Evolutionary conservation across 1,140 invertebrate species (phyloP), one percentile per base, ranked within the genome.

Genomic region (Eubasilissa regina): DNA sequence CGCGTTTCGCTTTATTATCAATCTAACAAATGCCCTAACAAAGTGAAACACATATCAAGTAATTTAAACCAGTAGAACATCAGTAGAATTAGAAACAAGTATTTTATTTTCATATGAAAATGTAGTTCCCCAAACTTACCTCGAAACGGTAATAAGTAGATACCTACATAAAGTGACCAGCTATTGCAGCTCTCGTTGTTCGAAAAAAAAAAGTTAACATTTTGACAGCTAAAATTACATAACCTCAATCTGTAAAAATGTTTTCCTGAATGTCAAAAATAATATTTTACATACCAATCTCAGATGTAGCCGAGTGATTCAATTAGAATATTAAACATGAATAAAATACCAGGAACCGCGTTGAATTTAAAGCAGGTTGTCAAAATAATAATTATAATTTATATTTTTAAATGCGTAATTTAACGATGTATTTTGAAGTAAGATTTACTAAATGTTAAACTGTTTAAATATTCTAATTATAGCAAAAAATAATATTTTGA

Each of bases 301-400:
- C 4, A 35, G 0, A 62, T 62, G 17, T 62, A 1, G 12, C 17
- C 58, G 8, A 17, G 4, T 21, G 58, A 6, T 62, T 62, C 4
- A 19, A 10, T 35, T 62, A 62, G 25, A 13, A 11, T 21, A 55
- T 12, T 73, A 79, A 56, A 73, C 35, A 87, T 87, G 86, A 83
- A 84, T n/a, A 91, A 90, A 84, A 70, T 90, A 81, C 85, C 89
- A 9, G 90, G 90, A 83, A 82, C 86, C 25, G 84, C 90, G 0
- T 84, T 91, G n/a, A 90, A 85, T 84, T 87, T 92, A 53, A 91
- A 91, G 84, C 90, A 92, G 88, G 88, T 90, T 35, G 82, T 79
- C 48, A 51, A 51, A 35, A 35, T 51, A 51, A 4, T 51, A 35
- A 51, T 51, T 4, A 4, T 51, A 51, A 4, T 51, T 3, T 15